A percentile compares a stretch with the other conserved stretches of the same genome.
Conservation (phyloP, 2,113 vertebrate species). For the Motacilla alba region DNA sequence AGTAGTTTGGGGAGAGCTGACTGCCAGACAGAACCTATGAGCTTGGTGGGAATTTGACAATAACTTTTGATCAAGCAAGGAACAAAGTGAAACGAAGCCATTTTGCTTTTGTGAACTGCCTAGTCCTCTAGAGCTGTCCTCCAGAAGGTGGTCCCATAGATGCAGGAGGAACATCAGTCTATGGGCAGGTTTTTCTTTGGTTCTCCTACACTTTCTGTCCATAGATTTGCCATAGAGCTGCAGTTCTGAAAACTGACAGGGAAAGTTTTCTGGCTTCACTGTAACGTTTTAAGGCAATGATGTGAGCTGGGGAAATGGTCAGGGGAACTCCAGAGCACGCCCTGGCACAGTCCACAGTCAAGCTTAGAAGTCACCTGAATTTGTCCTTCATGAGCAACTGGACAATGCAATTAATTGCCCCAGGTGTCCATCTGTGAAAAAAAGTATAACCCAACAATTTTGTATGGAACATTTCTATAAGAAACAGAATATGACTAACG, state of each 20-base stretch:
- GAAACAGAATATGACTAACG: background rate
- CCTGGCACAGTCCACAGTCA: background rate
- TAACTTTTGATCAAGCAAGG: background rate
- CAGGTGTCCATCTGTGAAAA: background rate
- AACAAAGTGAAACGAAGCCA: background rate
- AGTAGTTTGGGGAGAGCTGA: background rate
- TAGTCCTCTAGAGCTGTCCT: background rate
- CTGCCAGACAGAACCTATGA: background rate
- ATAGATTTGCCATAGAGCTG: fast-evolving
- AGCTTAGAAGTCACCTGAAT: background rate
- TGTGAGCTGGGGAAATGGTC: background rate
- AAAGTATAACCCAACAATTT: background rate
- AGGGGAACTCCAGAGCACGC: background rate
- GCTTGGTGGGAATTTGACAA: background rate
- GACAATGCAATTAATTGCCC: background rate
- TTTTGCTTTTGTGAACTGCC: background rate
- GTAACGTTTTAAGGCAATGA: background rate
- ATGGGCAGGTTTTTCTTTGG: background rate
- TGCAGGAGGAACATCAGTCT: background rate
- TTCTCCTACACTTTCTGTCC: background rate
- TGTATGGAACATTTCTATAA: background rate
- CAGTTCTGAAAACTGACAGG: background rate
- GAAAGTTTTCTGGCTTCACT: background rate
- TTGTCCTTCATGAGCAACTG: background rate
- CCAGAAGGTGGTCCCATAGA: background rate